These are phyloP conservation scores for Dipodomys spectabilis DNA, from an alignment of 2,113 vertebrate species.

Conservation along the genomic window DNA sequence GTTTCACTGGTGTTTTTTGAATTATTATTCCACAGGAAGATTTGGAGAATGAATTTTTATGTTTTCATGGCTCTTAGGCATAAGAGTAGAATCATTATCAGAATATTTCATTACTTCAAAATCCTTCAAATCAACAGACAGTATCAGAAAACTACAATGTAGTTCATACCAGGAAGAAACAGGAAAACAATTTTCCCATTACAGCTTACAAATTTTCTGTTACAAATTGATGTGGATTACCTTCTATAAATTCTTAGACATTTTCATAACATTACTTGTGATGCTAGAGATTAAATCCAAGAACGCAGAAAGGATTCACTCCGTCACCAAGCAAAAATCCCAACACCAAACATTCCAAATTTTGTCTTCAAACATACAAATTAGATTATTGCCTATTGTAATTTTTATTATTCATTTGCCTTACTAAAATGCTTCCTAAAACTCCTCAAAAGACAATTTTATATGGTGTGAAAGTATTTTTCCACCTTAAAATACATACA, in stretches of 20 bases:
- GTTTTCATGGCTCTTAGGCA: not conserved
- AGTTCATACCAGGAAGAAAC: too few species aligned
- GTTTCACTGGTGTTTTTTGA: slow-evolving; percentile 15
- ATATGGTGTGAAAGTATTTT: not conserved
- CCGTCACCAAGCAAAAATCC: not conserved
- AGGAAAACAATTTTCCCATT: not conserved
- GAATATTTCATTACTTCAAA: not conserved
- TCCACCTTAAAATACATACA: not conserved
- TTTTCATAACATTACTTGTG: not conserved
- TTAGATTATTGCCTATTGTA: not conserved
- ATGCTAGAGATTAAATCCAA: not conserved
- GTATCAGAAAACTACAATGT: not conserved
- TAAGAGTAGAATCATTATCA: not conserved
- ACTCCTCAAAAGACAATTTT: not conserved
- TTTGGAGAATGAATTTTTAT: not conserved
- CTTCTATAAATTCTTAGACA: not conserved
- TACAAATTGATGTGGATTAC: not conserved
- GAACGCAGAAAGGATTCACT: not conserved
- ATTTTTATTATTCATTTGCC: not conserved
- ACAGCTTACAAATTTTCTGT: not conserved
- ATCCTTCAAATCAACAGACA: slow-evolving; percentile 20
- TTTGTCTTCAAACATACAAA: not conserved
- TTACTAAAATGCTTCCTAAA: not conserved
- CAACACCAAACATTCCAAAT: not conserved
- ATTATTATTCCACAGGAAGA: not conserved